These are phyloP conservation scores for Piscicola geometra DNA, from an alignment of 2,888 invertebrate species.

Conservation along the genomic window DNA sequence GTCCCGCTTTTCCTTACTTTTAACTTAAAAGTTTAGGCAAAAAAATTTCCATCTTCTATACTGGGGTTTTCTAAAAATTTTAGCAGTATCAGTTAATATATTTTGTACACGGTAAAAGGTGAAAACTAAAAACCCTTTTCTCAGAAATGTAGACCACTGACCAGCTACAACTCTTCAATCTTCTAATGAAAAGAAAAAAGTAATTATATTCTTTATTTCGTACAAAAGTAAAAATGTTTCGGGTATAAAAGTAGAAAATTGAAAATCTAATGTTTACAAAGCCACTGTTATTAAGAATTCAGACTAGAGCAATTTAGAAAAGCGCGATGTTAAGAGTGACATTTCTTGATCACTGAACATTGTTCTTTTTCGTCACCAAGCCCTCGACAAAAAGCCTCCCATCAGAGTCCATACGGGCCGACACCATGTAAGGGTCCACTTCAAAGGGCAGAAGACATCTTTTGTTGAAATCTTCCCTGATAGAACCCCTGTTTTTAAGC, in stretches of 20 bases:
- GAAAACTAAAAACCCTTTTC: too few relatives aligned
- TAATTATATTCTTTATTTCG: too few relatives aligned
- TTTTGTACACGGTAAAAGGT: too few relatives aligned
- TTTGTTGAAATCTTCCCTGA: slow-evolving; percentile 35
- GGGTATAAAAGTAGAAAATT: background rate
- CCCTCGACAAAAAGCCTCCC: slow-evolving; percentile 40
- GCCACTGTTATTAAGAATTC: background rate
- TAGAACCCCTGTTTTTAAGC: slow-evolving; percentile 3
- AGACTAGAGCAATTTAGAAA: background rate
- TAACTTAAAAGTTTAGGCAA: background rate
- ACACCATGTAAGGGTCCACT: slow-evolving; percentile 39
- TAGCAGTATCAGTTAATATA: background rate
- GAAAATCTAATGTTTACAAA: background rate
- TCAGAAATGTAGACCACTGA: too few relatives aligned
- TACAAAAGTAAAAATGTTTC: slow-evolving; percentile 4
- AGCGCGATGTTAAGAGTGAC: background rate
- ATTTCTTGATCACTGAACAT: background rate
- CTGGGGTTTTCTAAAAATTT: background rate
- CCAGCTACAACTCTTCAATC: too few relatives aligned
- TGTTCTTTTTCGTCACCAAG: slow-evolving; percentile 17
- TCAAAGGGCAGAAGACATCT: slow-evolving; percentile 38
- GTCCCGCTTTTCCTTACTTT: too few relatives aligned
- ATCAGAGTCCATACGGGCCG: slow-evolving; percentile 37
- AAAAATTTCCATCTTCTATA: background rate
- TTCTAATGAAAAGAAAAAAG: too few relatives aligned